phyloP scores from a whole-genome alignment of 1,140 invertebrate genomes.

The Euborellia annulipes region DNA sequence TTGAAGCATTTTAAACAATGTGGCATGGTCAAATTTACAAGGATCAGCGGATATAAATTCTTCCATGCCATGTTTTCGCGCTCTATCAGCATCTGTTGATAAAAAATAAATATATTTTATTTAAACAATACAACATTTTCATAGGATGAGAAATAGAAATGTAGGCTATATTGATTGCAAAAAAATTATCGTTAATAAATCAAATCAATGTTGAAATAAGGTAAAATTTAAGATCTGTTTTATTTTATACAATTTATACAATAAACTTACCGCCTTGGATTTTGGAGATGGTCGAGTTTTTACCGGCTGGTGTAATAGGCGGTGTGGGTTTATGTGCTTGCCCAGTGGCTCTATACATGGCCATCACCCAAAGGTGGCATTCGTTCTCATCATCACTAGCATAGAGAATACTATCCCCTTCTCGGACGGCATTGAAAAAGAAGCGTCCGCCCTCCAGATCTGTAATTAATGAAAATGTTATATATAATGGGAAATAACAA shows the following conservation, averaged over 20 bases:
- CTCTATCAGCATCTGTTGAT: slow-evolving; percentile 81
- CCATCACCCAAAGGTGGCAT: slow-evolving; percentile 97
- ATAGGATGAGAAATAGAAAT: too few relatives aligned
- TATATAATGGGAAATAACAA: background rate
- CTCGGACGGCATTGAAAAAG: slow-evolving; percentile 97
- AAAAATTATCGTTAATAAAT: background rate
- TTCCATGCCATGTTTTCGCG: slow-evolving; percentile 96
- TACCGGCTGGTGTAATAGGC: slow-evolving; percentile 66
- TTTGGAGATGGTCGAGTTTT: slow-evolving; percentile 73
- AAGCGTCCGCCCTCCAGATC: slow-evolving; percentile 74
- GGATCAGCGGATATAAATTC: slow-evolving; percentile 98
- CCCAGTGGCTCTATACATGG: slow-evolving; percentile 95
- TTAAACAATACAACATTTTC: slow-evolving; percentile 1
- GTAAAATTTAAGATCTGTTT: background rate
- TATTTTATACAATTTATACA: background rate
- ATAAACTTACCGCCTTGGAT: slow-evolving; percentile 58
- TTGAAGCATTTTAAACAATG: slow-evolving; percentile 81
- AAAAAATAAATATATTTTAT: slow-evolving; percentile 10
- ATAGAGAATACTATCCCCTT: slow-evolving; percentile 93
- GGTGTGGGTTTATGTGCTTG: slow-evolving; percentile 97
- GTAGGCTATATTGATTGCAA: too few relatives aligned
- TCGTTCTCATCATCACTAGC: slow-evolving; percentile 98
- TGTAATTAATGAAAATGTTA: slow-evolving; percentile 20
- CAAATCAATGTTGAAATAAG: background rate
- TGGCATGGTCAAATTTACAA: slow-evolving; percentile 88